These are phyloP conservation scores for Takifugu rubripes DNA, from an alignment of 2,797 vertebrate genomes.

Conservation along the genomic window DNA sequence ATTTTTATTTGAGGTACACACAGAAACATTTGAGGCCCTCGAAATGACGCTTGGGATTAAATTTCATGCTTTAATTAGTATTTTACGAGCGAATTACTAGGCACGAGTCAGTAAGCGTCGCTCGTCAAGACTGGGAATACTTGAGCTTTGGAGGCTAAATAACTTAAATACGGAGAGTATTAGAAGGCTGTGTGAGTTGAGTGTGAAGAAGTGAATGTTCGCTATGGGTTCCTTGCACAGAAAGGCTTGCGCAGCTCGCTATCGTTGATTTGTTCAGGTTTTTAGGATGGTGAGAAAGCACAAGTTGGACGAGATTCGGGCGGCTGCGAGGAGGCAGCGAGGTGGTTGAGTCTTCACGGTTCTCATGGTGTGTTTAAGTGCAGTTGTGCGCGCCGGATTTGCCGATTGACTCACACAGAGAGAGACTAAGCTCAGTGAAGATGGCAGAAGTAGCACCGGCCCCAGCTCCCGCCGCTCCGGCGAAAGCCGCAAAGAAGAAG, in stretches of 20 bases:
- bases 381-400: neutral
- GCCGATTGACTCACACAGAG: neutral
- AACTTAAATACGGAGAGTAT: neutral
- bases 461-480: neutral
- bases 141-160: neutral
- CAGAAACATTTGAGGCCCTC: no score
- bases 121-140: neutral
- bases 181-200: neutral
- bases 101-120: neutral
- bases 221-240: neutral
- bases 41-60: no score
- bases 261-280: neutral
- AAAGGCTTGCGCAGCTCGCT: neutral
- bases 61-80: no score
- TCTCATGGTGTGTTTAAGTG: neutral
- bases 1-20: no score
- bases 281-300: neutral
- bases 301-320: neutral
- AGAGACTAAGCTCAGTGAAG: no score
- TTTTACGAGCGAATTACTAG: neutral
- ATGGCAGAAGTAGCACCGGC: neutral
- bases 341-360: neutral
- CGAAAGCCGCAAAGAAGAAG: neutral
- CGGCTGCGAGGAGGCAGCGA: neutral
- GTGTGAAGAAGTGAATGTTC: neutral